Base-by-base conservation (phyloP, 2,888 invertebrate species). In the Euplagia quadripunctaria region DNA sequence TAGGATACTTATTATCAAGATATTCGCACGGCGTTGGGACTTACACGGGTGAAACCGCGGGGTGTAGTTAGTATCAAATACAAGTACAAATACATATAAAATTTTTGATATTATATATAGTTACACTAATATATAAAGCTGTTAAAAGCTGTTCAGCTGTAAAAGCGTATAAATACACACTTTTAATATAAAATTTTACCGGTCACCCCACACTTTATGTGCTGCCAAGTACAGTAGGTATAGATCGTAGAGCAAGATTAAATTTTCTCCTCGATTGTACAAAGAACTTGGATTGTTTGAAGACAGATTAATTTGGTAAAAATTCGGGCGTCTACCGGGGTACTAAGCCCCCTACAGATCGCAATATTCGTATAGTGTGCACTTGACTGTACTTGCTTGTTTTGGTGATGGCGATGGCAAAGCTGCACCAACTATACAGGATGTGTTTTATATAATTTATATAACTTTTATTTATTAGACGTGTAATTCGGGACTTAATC, bases 241-340 rank as follows among this genome's bases (percentile, higher is more conserved):
- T 64, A 72, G 83, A 58, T 72, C 72, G 76, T 75, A 73, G 74
- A 75, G 84, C 85, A 87, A 91, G 92, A 93, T 93, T 92, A 92
- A 93, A 91, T 92, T 91, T 90, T 86, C 87, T 88, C 80, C 89
- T 87, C 89, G 86, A 89, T 89, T 84, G 88, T 84, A 89, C 91
- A 93, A 93, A 92, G 91, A 90, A 87, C 87, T 69, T 82, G 79
- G 69, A 94, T 94, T 95, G 94, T 95, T 95, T 94, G 93, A 90
- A 90, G 90, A 91, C 90, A 93, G 94, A 95, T 95, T 95, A 94
- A 94, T 95, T 94, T 93, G 89, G 91, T 75, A 90, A 93, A 94
- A 93, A 90, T 91, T 92, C 82, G 89, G 87, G 82, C 63, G 75
- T 69, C 75, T 78, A 49, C 72, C 73, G 76, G 70, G 79, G 79